Conservation (phyloP, 2,797 vertebrate genomes). For the Lacerta bilineata region DNA sequence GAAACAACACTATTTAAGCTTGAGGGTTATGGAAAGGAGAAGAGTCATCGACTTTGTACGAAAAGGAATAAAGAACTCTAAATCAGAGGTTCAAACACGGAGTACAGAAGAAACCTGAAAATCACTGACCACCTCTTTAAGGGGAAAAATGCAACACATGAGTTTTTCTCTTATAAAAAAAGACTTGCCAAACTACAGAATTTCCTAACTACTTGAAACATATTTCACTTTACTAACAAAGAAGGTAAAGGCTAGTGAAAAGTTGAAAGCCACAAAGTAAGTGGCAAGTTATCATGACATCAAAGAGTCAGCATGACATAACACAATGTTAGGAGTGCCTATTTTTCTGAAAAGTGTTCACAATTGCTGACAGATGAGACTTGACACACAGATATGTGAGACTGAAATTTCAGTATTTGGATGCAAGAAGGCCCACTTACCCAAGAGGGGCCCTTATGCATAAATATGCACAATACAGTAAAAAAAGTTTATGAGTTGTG, state of each 20-base stretch:
- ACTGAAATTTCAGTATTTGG: background rate
- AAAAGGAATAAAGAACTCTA: too few relatives aligned
- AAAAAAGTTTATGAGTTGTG: background rate
- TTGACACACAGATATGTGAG: background rate
- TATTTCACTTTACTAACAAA: background rate
- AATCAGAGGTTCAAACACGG: too few relatives aligned
- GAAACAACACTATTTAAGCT: too few relatives aligned
- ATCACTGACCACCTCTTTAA: too few relatives aligned
- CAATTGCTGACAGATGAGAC: too few relatives aligned
- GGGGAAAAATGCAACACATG: too few relatives aligned
- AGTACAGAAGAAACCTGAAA: too few relatives aligned
- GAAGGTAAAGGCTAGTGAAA: background rate
- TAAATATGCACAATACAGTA: background rate
- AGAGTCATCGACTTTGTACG: too few relatives aligned
- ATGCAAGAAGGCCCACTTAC: too few relatives aligned
- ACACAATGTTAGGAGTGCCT: background rate
- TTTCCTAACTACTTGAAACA: background rate
- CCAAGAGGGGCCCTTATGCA: background rate
- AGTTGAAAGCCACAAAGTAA: background rate
- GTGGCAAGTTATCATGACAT: background rate
- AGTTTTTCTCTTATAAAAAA: background rate
- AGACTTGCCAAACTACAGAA: background rate
- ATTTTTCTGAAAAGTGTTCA: background rate
- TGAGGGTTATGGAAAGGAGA: too few relatives aligned
- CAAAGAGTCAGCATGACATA: background rate